Evolutionary conservation across 2,888 invertebrate species (phyloP).

Genomic region (Torymus auratus): DNA sequence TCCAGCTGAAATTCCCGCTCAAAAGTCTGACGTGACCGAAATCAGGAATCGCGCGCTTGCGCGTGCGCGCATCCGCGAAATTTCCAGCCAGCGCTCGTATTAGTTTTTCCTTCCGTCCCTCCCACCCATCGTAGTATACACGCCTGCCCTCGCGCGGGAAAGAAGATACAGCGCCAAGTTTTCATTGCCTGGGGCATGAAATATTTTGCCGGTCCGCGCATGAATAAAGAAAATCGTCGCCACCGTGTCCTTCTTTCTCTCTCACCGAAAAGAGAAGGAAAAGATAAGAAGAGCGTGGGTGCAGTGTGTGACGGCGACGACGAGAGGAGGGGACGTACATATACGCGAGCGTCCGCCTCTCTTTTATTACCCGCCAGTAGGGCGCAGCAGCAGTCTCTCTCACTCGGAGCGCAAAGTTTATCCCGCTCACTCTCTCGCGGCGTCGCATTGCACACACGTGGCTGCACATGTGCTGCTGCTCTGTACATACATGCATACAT

Average conservation of each 20-base stretch:
- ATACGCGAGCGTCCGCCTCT: constrained; percentile 3
- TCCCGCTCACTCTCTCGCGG: not conserved
- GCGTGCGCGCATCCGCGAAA: constrained; percentile 21
- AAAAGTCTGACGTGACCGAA: constrained; percentile 55
- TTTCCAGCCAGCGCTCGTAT: constrained; percentile 34
- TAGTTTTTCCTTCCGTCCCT: constrained; percentile 25
- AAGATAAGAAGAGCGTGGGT: constrained; percentile 14
- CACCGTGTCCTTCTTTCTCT: not conserved
- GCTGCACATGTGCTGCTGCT: constrained; percentile 3
- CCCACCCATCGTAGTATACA: too few relatives aligned
- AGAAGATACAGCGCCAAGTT: constrained; percentile 13
- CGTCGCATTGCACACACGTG: constrained; percentile 21
- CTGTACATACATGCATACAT: constrained; percentile 16
- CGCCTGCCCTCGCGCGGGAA: too few relatives aligned
- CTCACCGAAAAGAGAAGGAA: not conserved
- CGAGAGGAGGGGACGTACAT: not conserved
- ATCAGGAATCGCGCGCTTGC: constrained; percentile 44
- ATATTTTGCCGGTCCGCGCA: constrained; percentile 43
- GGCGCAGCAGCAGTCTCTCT: constrained; percentile 21
- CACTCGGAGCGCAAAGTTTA: constrained; percentile 25
- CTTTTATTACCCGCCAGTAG: constrained; percentile 47
- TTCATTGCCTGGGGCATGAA: constrained; percentile 41
- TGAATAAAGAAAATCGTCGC: constrained; percentile 55
- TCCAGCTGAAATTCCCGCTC: constrained; percentile 21
- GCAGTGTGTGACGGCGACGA: not conserved